Evolutionary conservation across 2,797 vertebrate species (phyloP).

Genomic region (Limosa lapponica): DNA sequence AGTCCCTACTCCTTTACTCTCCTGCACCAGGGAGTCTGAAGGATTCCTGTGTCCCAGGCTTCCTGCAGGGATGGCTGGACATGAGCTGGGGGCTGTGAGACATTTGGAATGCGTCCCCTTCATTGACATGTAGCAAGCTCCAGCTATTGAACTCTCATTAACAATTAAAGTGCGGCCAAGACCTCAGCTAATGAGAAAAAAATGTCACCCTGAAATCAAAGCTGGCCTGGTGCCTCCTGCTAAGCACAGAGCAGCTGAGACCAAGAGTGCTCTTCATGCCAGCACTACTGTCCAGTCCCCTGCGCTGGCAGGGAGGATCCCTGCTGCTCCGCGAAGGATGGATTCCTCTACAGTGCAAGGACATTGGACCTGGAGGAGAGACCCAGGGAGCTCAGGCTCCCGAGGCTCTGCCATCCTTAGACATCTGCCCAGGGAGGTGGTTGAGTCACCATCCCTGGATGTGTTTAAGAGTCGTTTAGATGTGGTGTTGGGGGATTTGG

Average conservation of each 20-base stretch:
- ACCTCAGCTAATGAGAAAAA: not conserved
- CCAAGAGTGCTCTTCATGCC: not conserved
- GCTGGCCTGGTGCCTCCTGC: not conserved
- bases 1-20: not conserved
- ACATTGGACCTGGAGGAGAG: not conserved
- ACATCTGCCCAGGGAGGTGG: too few species aligned
- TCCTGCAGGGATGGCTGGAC: not conserved
- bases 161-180: not conserved
- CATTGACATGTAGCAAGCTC: not conserved
- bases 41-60: rapidly evolving
- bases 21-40: not conserved
- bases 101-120: not conserved
- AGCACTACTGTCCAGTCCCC: not conserved
- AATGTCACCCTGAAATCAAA: not conserved
- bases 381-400: not conserved
- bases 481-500: too few species aligned
- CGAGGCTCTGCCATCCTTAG: not conserved
- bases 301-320: not conserved
- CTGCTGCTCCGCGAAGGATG: not conserved
- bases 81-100: not conserved
- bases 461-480: too few species aligned
- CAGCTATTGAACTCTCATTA: not conserved
- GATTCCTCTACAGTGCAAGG: not conserved
- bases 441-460: too few species aligned
- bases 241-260: not conserved